phyloP scores from a whole-genome alignment of 2,888 invertebrate genomes.

The Amiota minor region DNA sequence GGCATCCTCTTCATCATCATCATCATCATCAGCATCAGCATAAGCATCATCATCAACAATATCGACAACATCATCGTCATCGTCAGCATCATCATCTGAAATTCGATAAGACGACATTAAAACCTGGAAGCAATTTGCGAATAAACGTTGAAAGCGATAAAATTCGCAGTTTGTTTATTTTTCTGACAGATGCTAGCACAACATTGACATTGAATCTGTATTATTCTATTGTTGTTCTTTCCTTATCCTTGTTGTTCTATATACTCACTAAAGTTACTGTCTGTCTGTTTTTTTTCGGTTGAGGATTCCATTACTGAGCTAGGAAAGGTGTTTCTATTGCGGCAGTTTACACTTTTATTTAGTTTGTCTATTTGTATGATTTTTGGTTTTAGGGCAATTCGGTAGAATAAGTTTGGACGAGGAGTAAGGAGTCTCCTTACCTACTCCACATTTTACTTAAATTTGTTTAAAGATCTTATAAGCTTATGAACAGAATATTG shows the following conservation, averaged over 20 bases:
- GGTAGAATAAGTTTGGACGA: background rate
- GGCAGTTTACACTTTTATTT: background rate
- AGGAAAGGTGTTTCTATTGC: background rate
- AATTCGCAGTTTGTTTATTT: conserved; percentile 69
- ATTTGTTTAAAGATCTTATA: too few species aligned
- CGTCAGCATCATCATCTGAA: conserved; percentile 14
- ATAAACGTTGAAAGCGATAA: conserved; percentile 65
- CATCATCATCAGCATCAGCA: background rate
- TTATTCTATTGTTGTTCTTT: background rate
- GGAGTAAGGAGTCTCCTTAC: background rate
- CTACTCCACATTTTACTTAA: background rate
- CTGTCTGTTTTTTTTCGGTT: background rate
- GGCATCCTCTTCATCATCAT: background rate
- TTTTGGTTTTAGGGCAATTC: background rate
- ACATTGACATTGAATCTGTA: conserved; percentile 37
- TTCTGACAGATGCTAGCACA: conserved; percentile 60
- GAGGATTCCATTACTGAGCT: background rate
- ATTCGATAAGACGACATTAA: conserved; percentile 45
- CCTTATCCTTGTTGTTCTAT: background rate
- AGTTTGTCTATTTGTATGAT: conserved; percentile 9
- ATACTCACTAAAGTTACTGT: background rate
- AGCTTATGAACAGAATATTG: too few species aligned
- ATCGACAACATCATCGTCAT: conserved; percentile 11
- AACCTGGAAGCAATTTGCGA: conserved; percentile 67
- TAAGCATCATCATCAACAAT: background rate